Percentiles rank a stretch among this genome's conserved stretches.
phyloP scores from a whole-genome alignment of 1,140 invertebrate genomes.

The Muscidifurax raptorellus region DNA sequence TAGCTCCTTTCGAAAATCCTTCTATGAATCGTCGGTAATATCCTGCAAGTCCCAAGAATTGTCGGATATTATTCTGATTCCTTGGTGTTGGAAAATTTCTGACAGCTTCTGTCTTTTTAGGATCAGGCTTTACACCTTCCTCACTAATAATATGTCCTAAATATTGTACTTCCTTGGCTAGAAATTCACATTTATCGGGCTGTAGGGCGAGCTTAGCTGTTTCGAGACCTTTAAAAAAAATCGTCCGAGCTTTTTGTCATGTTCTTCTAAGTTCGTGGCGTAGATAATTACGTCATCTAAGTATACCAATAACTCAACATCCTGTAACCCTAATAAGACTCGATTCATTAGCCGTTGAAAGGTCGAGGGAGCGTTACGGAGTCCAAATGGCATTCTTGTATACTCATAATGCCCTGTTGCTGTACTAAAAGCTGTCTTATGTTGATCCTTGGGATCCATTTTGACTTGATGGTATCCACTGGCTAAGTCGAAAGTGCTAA shows the following conservation, averaged over 20 bases:
- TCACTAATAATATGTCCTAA: neutral
- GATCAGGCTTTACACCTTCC: neutral
- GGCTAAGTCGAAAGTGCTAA: slow-evolving; percentile 1
- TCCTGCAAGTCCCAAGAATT: slow-evolving; percentile 5
- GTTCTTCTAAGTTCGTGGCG: neutral
- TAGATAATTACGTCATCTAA: slow-evolving; percentile 27
- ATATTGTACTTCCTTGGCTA: neutral
- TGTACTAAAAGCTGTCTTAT: no score
- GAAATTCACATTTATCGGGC: slow-evolving; percentile 24
- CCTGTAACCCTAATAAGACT: no score
- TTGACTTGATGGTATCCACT: slow-evolving; percentile 10
- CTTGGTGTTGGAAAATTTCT: neutral
- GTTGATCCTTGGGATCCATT: no score
- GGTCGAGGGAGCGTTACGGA: no score
- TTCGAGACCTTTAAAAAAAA: neutral
- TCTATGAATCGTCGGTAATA: slow-evolving; percentile 8
- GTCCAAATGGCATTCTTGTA: no score
- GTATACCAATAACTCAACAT: slow-evolving; percentile 3
- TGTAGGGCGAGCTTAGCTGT: neutral
- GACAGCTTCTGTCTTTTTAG: slow-evolving; percentile 10
- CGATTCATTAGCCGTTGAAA: neutral
- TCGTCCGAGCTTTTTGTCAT: neutral
- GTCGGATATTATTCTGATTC: slow-evolving; percentile 6
- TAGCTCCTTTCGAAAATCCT: neutral
- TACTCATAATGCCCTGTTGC: no score